Percentiles rank a stretch among this genome's conserved stretches.
Conservation (phyloP, 2,113 vertebrate species). For the Dicerorhinus sumatrensis region DNA sequence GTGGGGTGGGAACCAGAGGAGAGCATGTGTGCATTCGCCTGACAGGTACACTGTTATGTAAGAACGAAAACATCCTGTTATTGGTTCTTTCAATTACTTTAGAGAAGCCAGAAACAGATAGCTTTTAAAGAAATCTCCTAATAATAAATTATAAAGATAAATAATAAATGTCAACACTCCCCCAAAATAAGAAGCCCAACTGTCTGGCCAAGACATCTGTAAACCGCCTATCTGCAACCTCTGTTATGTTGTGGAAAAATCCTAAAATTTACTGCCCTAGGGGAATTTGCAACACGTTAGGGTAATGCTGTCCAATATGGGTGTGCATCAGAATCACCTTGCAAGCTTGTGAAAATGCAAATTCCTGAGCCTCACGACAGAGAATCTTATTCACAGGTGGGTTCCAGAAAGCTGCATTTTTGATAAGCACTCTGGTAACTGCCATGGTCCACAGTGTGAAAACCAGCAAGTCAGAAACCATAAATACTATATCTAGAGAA, state of each 20-base stretch:
- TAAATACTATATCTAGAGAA: neutral
- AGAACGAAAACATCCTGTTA: neutral
- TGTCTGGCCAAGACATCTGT: neutral
- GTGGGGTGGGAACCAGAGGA: neutral
- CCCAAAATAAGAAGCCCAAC: neutral
- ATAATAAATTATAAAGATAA: neutral
- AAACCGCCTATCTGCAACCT: neutral
- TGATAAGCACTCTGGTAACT: neutral
- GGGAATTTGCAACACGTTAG: neutral
- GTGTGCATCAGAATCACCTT: neutral
- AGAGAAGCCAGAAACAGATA: neutral
- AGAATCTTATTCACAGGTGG: neutral
- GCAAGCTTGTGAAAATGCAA: neutral
- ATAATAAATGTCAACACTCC: neutral
- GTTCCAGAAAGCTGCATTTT: neutral
- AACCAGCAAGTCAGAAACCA: neutral
- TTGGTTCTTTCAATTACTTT: neutral
- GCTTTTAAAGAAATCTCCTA: neutral
- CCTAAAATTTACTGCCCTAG: neutral
- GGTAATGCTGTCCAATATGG: accelerated
- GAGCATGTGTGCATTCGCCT: neutral
- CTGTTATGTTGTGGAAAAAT: neutral
- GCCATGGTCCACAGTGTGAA: neutral
- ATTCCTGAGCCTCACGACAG: neutral
- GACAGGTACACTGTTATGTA: neutral